These are phyloP conservation scores for Aphaenogaster floridana DNA, from an alignment of 1,140 invertebrate genomes.

Conservation along the genomic window DNA sequence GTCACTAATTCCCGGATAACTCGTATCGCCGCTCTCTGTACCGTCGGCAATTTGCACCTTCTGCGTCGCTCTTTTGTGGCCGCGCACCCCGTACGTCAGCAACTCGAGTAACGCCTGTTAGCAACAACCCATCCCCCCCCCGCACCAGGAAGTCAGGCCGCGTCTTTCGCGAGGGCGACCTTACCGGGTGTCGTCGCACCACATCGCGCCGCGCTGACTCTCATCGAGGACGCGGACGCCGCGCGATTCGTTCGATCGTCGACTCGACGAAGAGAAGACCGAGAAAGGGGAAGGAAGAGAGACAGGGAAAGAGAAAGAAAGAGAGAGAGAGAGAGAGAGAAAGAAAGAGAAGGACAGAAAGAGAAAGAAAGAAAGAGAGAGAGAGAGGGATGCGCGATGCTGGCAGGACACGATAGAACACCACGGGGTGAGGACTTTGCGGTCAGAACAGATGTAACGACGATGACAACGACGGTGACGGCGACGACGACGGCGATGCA, in stretches of 20 bases:
- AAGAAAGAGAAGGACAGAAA: not conserved
- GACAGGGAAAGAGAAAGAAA: not conserved
- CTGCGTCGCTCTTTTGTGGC: conserved; percentile 23
- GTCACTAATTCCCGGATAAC: conserved; percentile 47
- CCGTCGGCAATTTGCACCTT: conserved; percentile 29
- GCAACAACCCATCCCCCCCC: not conserved
- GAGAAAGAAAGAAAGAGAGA: not conserved
- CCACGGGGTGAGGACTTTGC: not conserved
- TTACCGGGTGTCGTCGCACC: conserved; percentile 54
- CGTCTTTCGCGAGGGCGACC: conserved; percentile 44
- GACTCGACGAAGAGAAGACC: conserved; percentile 21
- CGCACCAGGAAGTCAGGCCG: conserved; percentile 37
- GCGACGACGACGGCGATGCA: conserved; percentile 34
- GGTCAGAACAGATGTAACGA: conserved; percentile 13
- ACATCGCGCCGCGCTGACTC: conserved; percentile 53
- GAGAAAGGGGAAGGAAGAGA: conserved; percentile 19
- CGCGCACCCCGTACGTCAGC: conserved; percentile 1
- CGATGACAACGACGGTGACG: conserved; percentile 26
- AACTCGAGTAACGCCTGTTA: conserved; percentile 19
- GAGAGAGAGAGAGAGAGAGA: not conserved
- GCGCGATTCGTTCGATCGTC: conserved; percentile 47
- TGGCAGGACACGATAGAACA: conserved; percentile 25
- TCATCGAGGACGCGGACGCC: conserved; percentile 52
- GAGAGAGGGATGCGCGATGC: conserved; percentile 23
- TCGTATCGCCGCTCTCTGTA: not conserved